Percentiles rank a stretch among this genome's conserved stretches.
Evolutionary conservation across 2,797 vertebrate species (phyloP).

Genomic region (Alectoris magna): DNA sequence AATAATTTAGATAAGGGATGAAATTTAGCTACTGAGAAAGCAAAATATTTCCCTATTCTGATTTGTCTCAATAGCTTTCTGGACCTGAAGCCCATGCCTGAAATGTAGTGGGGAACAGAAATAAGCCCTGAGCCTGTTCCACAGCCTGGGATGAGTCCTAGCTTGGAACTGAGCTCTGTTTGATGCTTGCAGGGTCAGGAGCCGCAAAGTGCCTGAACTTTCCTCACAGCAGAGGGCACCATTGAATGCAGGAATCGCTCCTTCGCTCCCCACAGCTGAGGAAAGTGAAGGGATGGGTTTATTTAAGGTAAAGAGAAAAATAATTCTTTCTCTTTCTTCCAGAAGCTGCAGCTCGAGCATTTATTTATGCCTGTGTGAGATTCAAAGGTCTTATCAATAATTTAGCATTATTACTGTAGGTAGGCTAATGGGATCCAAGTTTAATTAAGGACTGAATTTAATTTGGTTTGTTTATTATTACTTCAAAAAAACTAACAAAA

Average conservation of each 20-base stretch:
- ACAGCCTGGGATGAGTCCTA: fast-evolving
- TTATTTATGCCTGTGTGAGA: slow-evolving; percentile 13
- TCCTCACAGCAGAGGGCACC: not conserved
- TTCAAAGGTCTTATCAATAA: not conserved
- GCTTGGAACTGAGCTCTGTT: too few relatives aligned
- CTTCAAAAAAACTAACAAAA: not conserved
- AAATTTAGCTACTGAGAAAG: not conserved
- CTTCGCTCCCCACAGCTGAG: fast-evolving
- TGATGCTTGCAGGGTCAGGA: fast-evolving
- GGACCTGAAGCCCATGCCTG: fast-evolving
- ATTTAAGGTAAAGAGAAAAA: not conserved
- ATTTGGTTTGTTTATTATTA: not conserved
- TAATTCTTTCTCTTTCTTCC: not conserved
- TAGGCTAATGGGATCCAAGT: not conserved
- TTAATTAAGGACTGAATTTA: slow-evolving; percentile 23
- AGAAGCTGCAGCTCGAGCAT: not conserved
- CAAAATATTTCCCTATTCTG: not conserved
- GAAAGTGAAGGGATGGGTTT: not conserved
- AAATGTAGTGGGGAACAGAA: not conserved
- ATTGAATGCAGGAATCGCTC: not conserved
- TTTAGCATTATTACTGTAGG: not conserved
- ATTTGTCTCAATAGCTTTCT: not conserved
- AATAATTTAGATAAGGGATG: not conserved
- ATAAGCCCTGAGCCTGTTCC: not conserved
- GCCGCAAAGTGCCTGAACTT: too few relatives aligned